These are phyloP conservation scores for Caenorhabditis parvicauda DNA, from an alignment of 2,888 invertebrate genomes.

Conservation along the genomic window DNA sequence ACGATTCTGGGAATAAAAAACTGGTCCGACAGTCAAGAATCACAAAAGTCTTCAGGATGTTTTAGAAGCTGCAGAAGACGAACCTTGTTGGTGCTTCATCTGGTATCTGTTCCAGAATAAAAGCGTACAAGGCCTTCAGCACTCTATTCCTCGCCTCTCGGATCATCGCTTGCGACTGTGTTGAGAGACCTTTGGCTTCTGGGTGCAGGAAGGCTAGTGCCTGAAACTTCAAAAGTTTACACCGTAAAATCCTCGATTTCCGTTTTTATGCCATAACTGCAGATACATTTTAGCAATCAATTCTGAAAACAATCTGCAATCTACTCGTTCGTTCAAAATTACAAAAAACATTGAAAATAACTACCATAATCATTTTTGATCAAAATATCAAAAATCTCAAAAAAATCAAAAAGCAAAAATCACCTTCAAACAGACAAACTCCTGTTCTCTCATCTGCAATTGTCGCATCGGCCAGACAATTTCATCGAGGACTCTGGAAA, in stretches of 20 bases:
- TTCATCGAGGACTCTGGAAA: slow-evolving; percentile 70
- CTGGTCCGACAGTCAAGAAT: no score
- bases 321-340: no score
- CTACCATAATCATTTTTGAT: background rate
- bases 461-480: slow-evolving; percentile 90
- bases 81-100: slow-evolving; percentile 61
- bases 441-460: slow-evolving; percentile 93
- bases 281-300: no score
- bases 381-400: background rate
- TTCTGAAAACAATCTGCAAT: no score
- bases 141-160: slow-evolving; percentile 60
- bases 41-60: no score
- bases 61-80: no score
- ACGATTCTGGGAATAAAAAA: no score
- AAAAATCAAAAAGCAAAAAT: background rate
- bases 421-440: slow-evolving; percentile 89
- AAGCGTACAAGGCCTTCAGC: slow-evolving; percentile 59
- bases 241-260: no score
- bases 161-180: slow-evolving; percentile 45
- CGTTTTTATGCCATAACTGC: no score
- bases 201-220: slow-evolving; percentile 98
- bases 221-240: no score
- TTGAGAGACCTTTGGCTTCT: slow-evolving; percentile 54
- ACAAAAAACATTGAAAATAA: no score
- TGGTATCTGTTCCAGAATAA: slow-evolving; percentile 55